Evolutionary conservation across 1,140 invertebrate species (phyloP).

Genomic region (Matsumurasca onukii): DNA sequence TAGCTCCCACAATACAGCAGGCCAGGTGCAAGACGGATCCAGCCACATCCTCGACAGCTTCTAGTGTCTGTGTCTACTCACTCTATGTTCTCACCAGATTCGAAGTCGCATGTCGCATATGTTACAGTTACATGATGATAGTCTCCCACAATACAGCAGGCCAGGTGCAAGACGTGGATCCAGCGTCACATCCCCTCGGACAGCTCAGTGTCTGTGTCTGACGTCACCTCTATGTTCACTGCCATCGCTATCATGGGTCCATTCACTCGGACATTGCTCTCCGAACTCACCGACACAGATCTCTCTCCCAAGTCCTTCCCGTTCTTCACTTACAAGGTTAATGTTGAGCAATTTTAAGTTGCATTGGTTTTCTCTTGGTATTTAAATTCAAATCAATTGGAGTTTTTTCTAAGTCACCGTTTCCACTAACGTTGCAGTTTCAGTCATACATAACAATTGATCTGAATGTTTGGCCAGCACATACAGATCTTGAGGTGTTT

Average conservation of each 20-base stretch:
- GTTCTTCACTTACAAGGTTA: conserved; percentile 89
- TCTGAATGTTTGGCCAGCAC: too few relatives aligned
- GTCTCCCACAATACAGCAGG: conserved; percentile 97
- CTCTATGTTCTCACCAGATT: too few relatives aligned
- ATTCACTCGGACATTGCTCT: conserved; percentile 81
- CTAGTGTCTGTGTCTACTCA: too few relatives aligned
- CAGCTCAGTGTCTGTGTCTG: conserved; percentile 80
- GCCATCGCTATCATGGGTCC: conserved; percentile 96
- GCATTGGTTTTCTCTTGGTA: too few relatives aligned
- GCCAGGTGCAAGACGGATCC: conserved; percentile 86
- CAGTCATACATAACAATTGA: too few relatives aligned
- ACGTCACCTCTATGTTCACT: conserved; percentile 98
- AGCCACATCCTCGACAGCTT: too few relatives aligned
- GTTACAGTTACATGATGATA: conserved; percentile 94
- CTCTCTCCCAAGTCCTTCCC: conserved; percentile 89
- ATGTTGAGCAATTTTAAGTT: too few relatives aligned
- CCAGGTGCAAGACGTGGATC: conserved; percentile 91
- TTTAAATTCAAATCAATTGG: too few relatives aligned
- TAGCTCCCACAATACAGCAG: conserved; percentile 97
- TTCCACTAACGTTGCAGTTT: too few relatives aligned
- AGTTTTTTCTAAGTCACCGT: too few relatives aligned
- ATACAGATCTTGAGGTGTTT: too few relatives aligned
- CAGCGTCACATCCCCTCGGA: conserved; percentile 76
- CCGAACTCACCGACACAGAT: conserved; percentile 90
- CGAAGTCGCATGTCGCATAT: too few relatives aligned